A percentile compares a stretch with the other conserved stretches of the same genome.
phyloP scores from a whole-genome alignment of 2,113 vertebrate species.

The Marmota monax region DNA sequence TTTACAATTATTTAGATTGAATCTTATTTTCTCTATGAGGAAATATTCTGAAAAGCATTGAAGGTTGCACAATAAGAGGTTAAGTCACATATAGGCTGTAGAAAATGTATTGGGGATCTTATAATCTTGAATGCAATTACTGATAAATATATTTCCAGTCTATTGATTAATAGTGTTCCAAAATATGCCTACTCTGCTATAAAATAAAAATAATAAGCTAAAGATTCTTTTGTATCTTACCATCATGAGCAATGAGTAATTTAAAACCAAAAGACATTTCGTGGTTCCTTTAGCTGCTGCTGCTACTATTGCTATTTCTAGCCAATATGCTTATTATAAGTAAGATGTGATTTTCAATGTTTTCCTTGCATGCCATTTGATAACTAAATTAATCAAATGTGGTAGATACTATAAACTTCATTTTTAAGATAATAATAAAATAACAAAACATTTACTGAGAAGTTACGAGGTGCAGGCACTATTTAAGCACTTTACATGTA shows the following conservation, averaged over 20 bases:
- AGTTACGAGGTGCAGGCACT: not conserved
- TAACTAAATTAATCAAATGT: not conserved
- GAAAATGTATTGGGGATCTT: not conserved
- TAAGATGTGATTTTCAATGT: not conserved
- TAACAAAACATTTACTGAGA: not conserved
- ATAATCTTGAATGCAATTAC: not conserved
- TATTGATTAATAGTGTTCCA: not conserved
- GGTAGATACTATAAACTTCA: not conserved
- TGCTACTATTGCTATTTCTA: not conserved
- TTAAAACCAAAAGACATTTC: not conserved
- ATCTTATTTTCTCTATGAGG: not conserved
- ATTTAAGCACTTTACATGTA: not conserved
- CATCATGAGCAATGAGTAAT: not conserved
- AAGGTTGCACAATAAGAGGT: not conserved
- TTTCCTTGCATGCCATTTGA: not conserved
- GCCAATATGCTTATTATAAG: not conserved
- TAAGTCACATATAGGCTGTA: not conserved
- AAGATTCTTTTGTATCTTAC: conserved; percentile 5
- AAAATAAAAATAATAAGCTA: not conserved
- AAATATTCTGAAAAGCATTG: not conserved
- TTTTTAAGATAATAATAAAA: not conserved
- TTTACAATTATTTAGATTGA: not conserved
- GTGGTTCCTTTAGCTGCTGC: not conserved
- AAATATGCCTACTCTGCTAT: not conserved
- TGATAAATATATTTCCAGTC: conserved; percentile 5